Base-by-base conservation (phyloP, 37 sponge, comb jelly and placozoan species). In the Spongilla lacustris region DNA sequence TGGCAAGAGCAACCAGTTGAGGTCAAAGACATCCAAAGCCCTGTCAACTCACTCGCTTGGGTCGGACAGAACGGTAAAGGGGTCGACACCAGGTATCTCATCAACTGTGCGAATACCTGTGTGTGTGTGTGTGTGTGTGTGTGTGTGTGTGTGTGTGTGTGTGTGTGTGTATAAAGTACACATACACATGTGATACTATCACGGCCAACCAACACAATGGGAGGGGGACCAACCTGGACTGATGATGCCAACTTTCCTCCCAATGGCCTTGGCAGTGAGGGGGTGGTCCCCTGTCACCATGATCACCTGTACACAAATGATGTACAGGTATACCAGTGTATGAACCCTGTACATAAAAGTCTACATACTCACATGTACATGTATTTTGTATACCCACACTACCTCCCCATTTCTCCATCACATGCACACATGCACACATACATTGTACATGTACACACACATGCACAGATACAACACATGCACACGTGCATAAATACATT, bases 201-300 rank as follows among this genome's bases (percentile, higher is more conserved):
- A 4, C 8, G 4, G 46, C 46, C 46, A 46, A n/a, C n/a, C 46
- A 46, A 46, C 46, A 46, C 8, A 46, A 41, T 41, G 6, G 19
- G 58, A 13, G 58, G 14, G 58, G 58, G 1, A 14, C 58, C 58
- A 58, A 95, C 95, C 87, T 85, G 84, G 88, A 66, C 97, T 87
- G 32, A 98, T 98, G 36, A 98, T 98, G 23, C 96, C 96, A 26
- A 98, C 99, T 29, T 48, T 77, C 73, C 81, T 95, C 13, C 97
- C 99, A 70, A 98, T 98, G 37, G 99, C 95, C 68, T 91, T 90
- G 24, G 99, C 99, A 22, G 99, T 98, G 68, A 95, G 93, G 71
- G 99, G 99, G 70, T 98, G 98, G 77, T 98, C 99, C 26, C 99
- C 99, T 49, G 99, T 98, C 74, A 98, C 99, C 99, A 98, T 98